Base-by-base conservation (phyloP, 2,888 invertebrate genomes). In the Trichopria drosophilae region DNA sequence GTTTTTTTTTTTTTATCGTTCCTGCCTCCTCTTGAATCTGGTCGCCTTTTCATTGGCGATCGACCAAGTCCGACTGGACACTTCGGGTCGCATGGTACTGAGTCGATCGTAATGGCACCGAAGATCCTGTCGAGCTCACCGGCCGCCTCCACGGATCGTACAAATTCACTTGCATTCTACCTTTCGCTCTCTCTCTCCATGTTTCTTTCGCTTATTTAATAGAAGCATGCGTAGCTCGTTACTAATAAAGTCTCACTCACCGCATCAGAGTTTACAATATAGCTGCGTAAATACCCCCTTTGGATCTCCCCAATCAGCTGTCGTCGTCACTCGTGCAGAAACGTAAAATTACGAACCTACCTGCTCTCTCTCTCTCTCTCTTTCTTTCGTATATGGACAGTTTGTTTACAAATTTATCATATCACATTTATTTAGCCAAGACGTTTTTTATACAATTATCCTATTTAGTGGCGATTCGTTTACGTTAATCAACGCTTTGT, bases 351-450 rank as follows among this genome's bases (percentile, higher is more conserved):
- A n/a, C n/a, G n/a, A n/a, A n/a, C n/a, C n/a, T n/a, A n/a, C n/a
- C n/a, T n/a, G n/a, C n/a, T n/a, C n/a, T n/a, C n/a, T n/a, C n/a
- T n/a, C n/a, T n/a, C n/a, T n/a, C n/a, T n/a, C n/a, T 16, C 22
- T 18, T 18, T 40, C 28, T 28, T 37, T 37, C 15, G 23, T 37
- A 13, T 37, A 40, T 58, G 58, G 56, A 55, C 46, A 54, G 46
- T 49, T 57, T 51, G 59, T 61, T 58, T 65, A 61, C 62, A 65
- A 67, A 64, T 60, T 63, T 61, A 60, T 66, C 59, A 59, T 59
- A 59, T 63, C 64, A 64, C 61, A 56, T 64, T 64, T 62, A 60
- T 64, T 64, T 61, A 61, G 55, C 62, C 60, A 62, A 61, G 62
- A 58, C 4, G 47, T 53, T 12, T 60, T 61, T 59, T 63, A 61